Base-by-base conservation (phyloP, 2,113 vertebrate genomes). In the Malurus alboscapulatus region DNA sequence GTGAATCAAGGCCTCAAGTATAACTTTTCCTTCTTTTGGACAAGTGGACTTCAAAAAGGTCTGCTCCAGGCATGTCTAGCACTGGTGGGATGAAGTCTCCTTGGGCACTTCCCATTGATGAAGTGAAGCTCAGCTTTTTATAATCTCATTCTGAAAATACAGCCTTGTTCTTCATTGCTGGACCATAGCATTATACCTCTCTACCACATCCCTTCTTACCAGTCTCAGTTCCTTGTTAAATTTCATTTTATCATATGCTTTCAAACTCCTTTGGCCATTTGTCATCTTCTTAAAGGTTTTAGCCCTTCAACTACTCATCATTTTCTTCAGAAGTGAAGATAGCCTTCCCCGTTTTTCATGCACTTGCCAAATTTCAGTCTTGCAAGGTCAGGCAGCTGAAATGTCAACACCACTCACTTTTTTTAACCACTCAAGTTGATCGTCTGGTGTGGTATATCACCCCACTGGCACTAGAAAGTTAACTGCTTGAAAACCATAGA, bases 311-410 rank as follows among this genome's bases (percentile, higher is more conserved):
- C 24, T 88, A 34, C 26, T 63, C 14, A 4, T 14, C 14, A 69
- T 75, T 71, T 91, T 53, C 53, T 59, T 16, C 4, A 1, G 21
- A 87, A 88, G 54, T 59, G 51, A 91, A 91, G 73, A 71, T 12
- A 47, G 57, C 57, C 69, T 92, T 81, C 19, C 29, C 72, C 1
- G 0, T 67, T 91, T 87, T 87, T 67, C 77, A 57, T 3, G 14
- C 27, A 63, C 27, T 68, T 79, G 58, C 42, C 69, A 81, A 88
- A 94, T 84, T 74, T 78, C 68, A 63, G 61, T 38, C 40, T 74
- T 74, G 72, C 72, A 90, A 74, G 51, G 55, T 55, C 53, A 93
- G 57, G 17, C 87, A 66, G n/a, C 45, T 57, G 50, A 85, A 79
- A 66, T 61, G 62, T 27, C 69, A 87, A 42, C 45, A 47, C 12